These are phyloP conservation scores for Boloria selene DNA, from an alignment of 2,888 invertebrate genomes.

Conservation along the genomic window DNA sequence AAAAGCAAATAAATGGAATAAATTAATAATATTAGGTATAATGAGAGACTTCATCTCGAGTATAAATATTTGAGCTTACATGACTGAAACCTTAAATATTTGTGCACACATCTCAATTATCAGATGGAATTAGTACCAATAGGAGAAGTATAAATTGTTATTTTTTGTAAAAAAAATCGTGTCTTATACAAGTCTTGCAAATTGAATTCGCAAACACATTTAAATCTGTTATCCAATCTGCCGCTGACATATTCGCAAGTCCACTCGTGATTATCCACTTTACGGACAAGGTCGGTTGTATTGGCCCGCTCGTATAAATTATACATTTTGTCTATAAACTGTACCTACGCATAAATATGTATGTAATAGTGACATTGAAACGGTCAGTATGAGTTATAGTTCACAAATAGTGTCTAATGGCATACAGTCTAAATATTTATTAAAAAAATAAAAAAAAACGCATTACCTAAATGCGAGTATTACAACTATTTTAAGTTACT, in stretches of 20 bases:
- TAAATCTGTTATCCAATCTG: slow-evolving; percentile 70
- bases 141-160: slow-evolving; percentile 3
- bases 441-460: no score
- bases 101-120: slow-evolving; percentile 19
- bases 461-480: no score
- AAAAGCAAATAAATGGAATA: neutral
- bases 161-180: slow-evolving; percentile 14
- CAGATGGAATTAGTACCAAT: slow-evolving; percentile 4
- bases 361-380: neutral
- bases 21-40: no score
- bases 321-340: slow-evolving; percentile 46
- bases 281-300: slow-evolving; percentile 62
- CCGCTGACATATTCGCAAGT: slow-evolving; percentile 56
- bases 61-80: slow-evolving; percentile 12
- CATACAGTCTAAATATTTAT: neutral
- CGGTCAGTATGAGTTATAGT: no score
- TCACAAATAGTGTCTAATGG: neutral
- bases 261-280: slow-evolving; percentile 78
- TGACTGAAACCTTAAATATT: slow-evolving; percentile 14
- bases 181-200: slow-evolving; percentile 42
- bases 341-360: slow-evolving; percentile 29
- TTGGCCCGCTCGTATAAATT: slow-evolving; percentile 51
- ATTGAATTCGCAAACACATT: slow-evolving; percentile 64
- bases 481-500: neutral
- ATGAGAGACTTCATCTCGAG: neutral